These are phyloP conservation scores for Neoniphon sammara DNA, from an alignment of 2,797 vertebrate genomes.

Conservation along the genomic window DNA sequence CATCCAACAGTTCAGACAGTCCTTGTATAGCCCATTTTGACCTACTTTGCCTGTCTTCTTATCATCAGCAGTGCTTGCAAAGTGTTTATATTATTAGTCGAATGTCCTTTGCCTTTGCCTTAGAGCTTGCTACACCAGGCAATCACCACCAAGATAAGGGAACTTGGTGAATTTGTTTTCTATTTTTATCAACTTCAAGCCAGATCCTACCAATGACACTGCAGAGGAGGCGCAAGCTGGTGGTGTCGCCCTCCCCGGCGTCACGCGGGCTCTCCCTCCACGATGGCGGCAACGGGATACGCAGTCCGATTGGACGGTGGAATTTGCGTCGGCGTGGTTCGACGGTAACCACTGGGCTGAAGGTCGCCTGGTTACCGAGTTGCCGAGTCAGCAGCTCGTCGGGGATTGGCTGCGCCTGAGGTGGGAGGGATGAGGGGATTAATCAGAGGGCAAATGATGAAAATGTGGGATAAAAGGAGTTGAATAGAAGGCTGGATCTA, in stretches of 20 bases:
- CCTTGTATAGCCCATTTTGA: too few relatives aligned
- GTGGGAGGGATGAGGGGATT: conserved; percentile 4
- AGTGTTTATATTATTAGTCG: neutral
- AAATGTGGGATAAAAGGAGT: conserved; percentile 3
- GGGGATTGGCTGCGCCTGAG: conserved; percentile 95
- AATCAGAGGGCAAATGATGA: conserved; percentile 6
- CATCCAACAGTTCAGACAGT: neutral
- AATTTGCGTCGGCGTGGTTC: conserved; percentile 97
- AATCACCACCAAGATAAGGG: neutral
- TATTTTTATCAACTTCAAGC: neutral
- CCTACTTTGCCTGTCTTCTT: neutral
- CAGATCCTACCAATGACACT: conserved; percentile 91
- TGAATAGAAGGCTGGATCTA: conserved; percentile 7
- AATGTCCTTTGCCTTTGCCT: neutral
- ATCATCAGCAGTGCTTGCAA: neutral
- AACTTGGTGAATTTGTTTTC: neutral
- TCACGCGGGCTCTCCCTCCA: conserved; percentile 94
- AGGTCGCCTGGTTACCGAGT: conserved; percentile 97
- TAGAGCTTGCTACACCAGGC: neutral
- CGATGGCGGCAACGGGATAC: conserved; percentile 93
- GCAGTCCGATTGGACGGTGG: conserved; percentile 94
- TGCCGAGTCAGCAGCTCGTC: conserved; percentile 96
- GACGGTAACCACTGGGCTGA: conserved; percentile 98
- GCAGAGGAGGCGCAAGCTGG: conserved; percentile 96
- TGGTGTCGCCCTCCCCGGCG: conserved; percentile 94